These are phyloP conservation scores for Parthenolecanium corni DNA, from an alignment of 2,888 invertebrate genomes.

Conservation along the genomic window DNA sequence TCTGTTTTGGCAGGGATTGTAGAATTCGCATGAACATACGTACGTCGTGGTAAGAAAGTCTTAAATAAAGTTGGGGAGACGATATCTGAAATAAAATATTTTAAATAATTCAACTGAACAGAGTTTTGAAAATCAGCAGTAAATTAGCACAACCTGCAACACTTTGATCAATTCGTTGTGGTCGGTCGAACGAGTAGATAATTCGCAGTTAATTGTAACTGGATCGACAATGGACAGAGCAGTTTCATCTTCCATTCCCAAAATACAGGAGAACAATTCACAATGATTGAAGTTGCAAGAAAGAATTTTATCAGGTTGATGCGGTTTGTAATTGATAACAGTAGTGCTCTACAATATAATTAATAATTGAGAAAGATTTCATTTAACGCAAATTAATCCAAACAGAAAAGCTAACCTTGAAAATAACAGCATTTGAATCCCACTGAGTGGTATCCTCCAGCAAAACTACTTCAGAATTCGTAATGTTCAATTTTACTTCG, in stretches of 20 bases:
- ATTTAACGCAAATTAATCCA: not conserved
- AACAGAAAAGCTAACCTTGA: constrained; percentile 46
- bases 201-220: constrained; percentile 65
- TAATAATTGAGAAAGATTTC: not conserved
- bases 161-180: constrained; percentile 38
- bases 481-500: constrained; percentile 85
- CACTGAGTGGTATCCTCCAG: constrained; percentile 78
- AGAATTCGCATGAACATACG: constrained; percentile 82
- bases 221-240: constrained; percentile 91
- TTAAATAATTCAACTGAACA: constrained; percentile 34
- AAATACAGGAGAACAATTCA: constrained; percentile 84
- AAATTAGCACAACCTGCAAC: constrained; percentile 35
- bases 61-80: constrained; percentile 56
- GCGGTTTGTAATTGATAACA: constrained; percentile 65
- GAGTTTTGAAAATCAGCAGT: not conserved
- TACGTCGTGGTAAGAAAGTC: constrained; percentile 87
- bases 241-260: constrained; percentile 83
- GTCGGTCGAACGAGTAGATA: constrained; percentile 37
- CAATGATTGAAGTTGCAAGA: constrained; percentile 79
- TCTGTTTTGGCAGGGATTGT: constrained; percentile 73
- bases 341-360: constrained; percentile 60
- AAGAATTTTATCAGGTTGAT: constrained; percentile 57
- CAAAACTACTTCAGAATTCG: constrained; percentile 88
- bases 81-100: constrained; percentile 33
- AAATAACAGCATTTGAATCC: constrained; percentile 87